Evolutionary conservation across 1,140 invertebrate species (phyloP).

Genomic region (Mya arenaria): DNA sequence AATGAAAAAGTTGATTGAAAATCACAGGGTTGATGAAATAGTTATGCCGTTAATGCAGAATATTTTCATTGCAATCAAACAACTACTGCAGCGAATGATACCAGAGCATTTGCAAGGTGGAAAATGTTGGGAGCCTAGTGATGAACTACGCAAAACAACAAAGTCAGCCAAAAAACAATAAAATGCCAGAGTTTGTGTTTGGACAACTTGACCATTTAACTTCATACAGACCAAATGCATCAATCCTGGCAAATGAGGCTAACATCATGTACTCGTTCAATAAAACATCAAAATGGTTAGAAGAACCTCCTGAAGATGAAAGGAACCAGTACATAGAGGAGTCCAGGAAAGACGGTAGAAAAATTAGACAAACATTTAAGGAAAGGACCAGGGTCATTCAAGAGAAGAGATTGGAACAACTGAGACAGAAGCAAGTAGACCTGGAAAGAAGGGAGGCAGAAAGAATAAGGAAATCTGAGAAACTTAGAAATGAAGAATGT

Average conservation of each 20-base stretch:
- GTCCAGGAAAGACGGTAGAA: conserved; percentile 33
- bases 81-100: conserved; percentile 14
- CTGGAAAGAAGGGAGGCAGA: conserved; percentile 40
- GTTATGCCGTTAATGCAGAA: conserved; percentile 17
- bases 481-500: conserved; percentile 50
- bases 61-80: background rate
- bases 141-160: background rate
- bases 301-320: conserved; percentile 5
- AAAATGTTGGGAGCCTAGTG: conserved; percentile 6
- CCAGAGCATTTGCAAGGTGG: conserved; percentile 26
- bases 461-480: conserved; percentile 42
- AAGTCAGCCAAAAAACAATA: conserved; percentile 37
- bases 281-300: conserved; percentile 38
- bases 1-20: background rate
- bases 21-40: background rate
- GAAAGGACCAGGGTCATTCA: conserved; percentile 43
- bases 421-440: conserved; percentile 39
- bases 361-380: conserved; percentile 37
- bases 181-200: conserved; percentile 49
- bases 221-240: conserved; percentile 30
- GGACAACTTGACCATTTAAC: conserved; percentile 37
- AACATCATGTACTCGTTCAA: conserved; percentile 36
- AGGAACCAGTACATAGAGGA: conserved; percentile 11
- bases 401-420: conserved; percentile 23
- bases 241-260: conserved; percentile 23